These are phyloP conservation scores for Cenopis cana DNA, from an alignment of 2,888 invertebrate genomes.

Conservation along the genomic window DNA sequence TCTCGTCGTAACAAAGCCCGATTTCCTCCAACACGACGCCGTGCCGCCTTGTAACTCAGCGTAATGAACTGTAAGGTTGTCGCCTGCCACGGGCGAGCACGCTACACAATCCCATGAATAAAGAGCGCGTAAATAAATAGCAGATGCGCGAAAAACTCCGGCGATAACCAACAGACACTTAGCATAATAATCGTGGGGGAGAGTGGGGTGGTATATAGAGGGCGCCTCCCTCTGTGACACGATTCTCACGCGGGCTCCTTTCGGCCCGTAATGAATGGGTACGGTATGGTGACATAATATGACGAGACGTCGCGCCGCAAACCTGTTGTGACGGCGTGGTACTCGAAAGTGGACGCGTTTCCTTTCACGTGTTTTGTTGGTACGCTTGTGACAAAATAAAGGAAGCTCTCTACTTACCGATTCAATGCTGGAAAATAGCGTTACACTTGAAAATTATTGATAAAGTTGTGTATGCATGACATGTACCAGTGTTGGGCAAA, in stretches of 20 bases:
- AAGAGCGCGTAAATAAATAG: conserved; percentile 85
- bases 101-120: conserved; percentile 80
- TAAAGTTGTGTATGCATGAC: too few relatives aligned
- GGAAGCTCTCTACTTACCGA: too few relatives aligned
- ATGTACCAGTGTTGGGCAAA: too few relatives aligned
- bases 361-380: conserved; percentile 38
- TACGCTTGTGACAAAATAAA: background rate
- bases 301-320: conserved; percentile 48
- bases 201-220: conserved; percentile 50
- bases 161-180: conserved; percentile 78
- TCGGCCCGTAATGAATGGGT: conserved; percentile 80
- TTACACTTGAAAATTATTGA: too few relatives aligned
- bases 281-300: conserved; percentile 73
- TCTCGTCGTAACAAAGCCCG: conserved; percentile 53
- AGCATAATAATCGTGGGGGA: conserved; percentile 81
- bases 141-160: conserved; percentile 85
- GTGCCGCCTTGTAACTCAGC: conserved; percentile 62
- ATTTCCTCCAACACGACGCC: conserved; percentile 54
- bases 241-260: conserved; percentile 82
- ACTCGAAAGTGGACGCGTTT: conserved; percentile 43
- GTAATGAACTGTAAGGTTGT: conserved; percentile 80
- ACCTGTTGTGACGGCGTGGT: conserved; percentile 58
- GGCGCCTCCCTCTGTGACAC: conserved; percentile 71
- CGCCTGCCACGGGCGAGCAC: conserved; percentile 70
- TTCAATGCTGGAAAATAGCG: too few relatives aligned